Evolutionary conservation across 2,888 invertebrate genomes (phyloP), one percentile per base, ranked within the genome.

Genomic region (Octodonta nipae): DNA sequence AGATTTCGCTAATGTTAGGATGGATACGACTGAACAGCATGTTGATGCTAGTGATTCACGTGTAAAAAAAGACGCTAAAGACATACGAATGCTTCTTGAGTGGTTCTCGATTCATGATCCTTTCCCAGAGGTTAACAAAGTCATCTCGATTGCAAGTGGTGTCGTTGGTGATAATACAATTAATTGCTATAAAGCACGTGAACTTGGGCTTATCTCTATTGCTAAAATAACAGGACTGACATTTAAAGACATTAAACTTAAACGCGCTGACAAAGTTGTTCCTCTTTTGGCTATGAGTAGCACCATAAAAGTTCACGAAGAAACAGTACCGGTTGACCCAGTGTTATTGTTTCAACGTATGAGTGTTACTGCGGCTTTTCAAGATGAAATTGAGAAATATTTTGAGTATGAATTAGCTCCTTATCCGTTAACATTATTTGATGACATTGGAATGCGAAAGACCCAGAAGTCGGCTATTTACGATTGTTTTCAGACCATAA

Each of bases 41-140:
- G 31, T 57, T 24, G 57, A 57, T 50, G 48, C 52, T 28, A 54
- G 55, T 38, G 48, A 54, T 47, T 54, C 54, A 33, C 41, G 30
- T 24, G 38, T 55, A 37, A 50, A 51, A 31, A 51, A 38, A 47
- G 49, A 55, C 45, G 35, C 34, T 35, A 33, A 28, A 28, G 38
- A 44, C 20, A 20, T 34, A 15, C 12, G 22, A 38, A 56, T 37
- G 44, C 48, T 58, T 41, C 4, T 44, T 3, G 44, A 52, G 26
- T 35, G 31, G 31, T 27, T 35, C 13, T 31, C 27, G 20, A n/a
- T 7, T 15, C 35, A 35, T 27, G 20, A 26, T 35, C 31, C 27
- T 1, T 35, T 35, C 14, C 27, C 35, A 15, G n/a, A 16, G 7
- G 26, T 31, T 31, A 13, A 7, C 14, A 30, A 33, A 30, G 29